Conservation (phyloP, 30 jellyfish, hydroid and myxozoan species). For the Aurelia aurita complex sp. Pacific region DNA sequence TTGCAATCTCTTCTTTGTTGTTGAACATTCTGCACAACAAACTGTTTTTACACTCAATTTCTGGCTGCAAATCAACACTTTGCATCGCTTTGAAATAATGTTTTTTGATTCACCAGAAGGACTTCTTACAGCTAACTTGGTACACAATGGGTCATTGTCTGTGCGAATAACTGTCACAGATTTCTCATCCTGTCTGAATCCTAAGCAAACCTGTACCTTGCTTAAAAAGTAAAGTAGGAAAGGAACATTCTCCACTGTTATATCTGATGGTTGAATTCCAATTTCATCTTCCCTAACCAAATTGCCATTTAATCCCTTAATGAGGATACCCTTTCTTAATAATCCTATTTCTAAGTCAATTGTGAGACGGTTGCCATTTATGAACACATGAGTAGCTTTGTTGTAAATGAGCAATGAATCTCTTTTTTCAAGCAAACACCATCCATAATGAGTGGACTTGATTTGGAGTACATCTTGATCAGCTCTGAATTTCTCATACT, state of each 20-base stretch:
- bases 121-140: too few relatives aligned
- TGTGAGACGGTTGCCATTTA: constrained; percentile 10
- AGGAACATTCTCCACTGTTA: constrained; percentile 9
- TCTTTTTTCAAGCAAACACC: neutral
- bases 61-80: too few relatives aligned
- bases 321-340: neutral
- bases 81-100: too few relatives aligned
- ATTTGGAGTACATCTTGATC: neutral
- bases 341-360: neutral
- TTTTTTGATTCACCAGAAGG: too few relatives aligned
- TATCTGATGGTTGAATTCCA: neutral
- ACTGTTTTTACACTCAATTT: too few relatives aligned
- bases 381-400: neutral
- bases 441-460: constrained; percentile 5
- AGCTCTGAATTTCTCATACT: neutral
- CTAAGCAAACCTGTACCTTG: constrained; percentile 2
- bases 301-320: too few relatives aligned
- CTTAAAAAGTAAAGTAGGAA: constrained; percentile 10
- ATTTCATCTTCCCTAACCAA: too few relatives aligned
- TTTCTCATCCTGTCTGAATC: constrained; percentile 11
- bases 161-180: neutral
- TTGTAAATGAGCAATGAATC: constrained; percentile 13
- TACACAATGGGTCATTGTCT: neutral
- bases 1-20: too few relatives aligned
- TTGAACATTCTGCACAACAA: too few relatives aligned